A percentile compares a stretch with the other conserved stretches of the same genome.
phyloP scores from a whole-genome alignment of 2,113 vertebrate species.

The Istiophorus platypterus region DNA sequence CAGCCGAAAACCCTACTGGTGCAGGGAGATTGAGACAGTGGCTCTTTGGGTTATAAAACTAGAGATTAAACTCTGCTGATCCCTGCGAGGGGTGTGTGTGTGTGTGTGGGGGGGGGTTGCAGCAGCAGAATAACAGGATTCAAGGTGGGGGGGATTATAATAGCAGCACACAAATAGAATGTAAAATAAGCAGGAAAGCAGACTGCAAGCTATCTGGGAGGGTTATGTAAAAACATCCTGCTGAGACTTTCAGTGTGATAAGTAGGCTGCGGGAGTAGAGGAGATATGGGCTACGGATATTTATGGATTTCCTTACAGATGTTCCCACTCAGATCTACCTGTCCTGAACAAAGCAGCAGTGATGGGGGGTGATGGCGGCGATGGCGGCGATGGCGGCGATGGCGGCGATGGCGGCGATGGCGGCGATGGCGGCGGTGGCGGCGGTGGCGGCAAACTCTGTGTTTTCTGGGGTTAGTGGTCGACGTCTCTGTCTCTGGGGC shows the following conservation, averaged over 20 bases:
- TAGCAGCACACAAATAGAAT: conserved; percentile 35
- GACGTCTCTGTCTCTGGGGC: conserved; percentile 4
- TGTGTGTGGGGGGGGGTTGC: not conserved
- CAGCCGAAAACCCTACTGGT: not conserved
- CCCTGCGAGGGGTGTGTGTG: conserved; percentile 20
- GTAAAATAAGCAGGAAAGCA: conserved; percentile 50
- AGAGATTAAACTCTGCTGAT: conserved; percentile 35
- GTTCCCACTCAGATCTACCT: conserved; percentile 29
- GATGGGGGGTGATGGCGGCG: too few relatives aligned
- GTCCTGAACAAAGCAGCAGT: conserved; percentile 3
- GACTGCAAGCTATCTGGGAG: not conserved
- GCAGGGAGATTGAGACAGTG: not conserved
- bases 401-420: too few relatives aligned
- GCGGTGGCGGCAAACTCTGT: not conserved
- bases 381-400: too few relatives aligned
- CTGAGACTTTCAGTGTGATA: conserved; percentile 40
- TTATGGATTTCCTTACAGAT: conserved; percentile 38
- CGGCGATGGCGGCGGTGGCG: too few relatives aligned
- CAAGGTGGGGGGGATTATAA: conserved; percentile 2
- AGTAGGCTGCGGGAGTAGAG: conserved; percentile 7
- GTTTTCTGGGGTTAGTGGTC: conserved; percentile 33
- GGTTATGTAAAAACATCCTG: conserved; percentile 45
- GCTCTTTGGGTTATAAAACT: not conserved
- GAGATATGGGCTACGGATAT: not conserved
- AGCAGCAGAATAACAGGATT: conserved; percentile 19